phyloP scores from a whole-genome alignment of 2,888 invertebrate genomes.

The Trissoscelio sp. region DNA sequence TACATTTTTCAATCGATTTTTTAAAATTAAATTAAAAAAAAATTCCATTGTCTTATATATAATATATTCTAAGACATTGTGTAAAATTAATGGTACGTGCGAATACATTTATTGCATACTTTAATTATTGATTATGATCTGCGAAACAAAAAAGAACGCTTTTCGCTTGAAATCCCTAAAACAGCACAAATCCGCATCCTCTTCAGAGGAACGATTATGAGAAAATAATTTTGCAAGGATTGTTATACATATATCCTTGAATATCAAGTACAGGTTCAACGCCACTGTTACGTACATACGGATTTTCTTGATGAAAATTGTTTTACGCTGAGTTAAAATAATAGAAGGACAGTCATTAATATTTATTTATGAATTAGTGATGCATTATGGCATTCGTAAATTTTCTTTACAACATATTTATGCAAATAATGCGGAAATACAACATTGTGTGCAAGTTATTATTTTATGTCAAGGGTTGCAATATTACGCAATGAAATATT shows the following conservation, averaged over 20 bases:
- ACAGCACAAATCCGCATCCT: no score
- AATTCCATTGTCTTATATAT: neutral
- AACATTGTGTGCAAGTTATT: neutral
- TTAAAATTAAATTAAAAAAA: no score
- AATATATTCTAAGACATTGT: constrained; percentile 12
- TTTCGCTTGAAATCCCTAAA: neutral
- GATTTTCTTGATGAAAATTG: constrained; percentile 6
- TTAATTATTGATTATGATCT: neutral
- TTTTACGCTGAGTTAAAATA: neutral
- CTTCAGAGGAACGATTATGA: constrained; percentile 5
- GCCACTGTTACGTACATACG: constrained; percentile 7
- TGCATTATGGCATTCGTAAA: constrained; percentile 13
- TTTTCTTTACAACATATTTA: constrained; percentile 2
- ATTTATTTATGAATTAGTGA: constrained; percentile 5
- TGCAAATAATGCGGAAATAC: neutral
- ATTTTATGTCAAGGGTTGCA: neutral
- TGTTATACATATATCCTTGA: constrained; percentile 34
- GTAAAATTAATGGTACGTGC: neutral
- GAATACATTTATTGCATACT: neutral
- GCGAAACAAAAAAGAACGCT: neutral
- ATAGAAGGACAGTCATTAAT: constrained; percentile 20
- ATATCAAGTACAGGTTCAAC: constrained; percentile 30
- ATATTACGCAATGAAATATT: no score
- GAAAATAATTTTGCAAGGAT: constrained; percentile 19
- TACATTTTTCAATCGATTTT: no score